Evolutionary conservation across 2,888 invertebrate species (phyloP).

Genomic region (Globia sparganii): DNA sequence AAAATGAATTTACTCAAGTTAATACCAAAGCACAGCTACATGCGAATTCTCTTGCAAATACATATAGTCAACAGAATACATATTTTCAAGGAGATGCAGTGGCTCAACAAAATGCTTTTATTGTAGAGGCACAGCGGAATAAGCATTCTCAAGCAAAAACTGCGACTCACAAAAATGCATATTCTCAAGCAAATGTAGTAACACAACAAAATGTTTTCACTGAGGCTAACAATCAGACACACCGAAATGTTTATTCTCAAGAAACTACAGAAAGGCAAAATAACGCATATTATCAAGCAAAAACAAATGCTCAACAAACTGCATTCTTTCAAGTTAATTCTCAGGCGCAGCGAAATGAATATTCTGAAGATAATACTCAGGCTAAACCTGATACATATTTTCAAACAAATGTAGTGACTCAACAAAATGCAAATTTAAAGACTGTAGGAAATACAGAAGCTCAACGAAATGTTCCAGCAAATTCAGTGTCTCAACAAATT

Average conservation of each 20-base stretch:
- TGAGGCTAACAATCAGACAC: neutral
- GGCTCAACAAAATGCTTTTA: neutral
- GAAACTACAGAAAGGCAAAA: neutral
- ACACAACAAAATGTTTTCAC: neutral
- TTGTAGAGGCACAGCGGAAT: neutral
- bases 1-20: conserved; percentile 1
- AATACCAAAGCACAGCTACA: conserved; percentile 4
- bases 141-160: conserved; percentile 13
- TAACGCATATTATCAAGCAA: neutral
- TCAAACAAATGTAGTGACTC: neutral
- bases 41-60: neutral
- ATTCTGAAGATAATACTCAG: neutral
- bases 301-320: neutral
- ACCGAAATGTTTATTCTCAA: neutral
- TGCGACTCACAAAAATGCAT: neutral
- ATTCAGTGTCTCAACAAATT: neutral
- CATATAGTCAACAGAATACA: neutral
- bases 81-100: neutral
- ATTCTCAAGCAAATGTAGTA: conserved; percentile 7
- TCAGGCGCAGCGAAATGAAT: neutral
- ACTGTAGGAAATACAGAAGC: conserved; percentile 1
- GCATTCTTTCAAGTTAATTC: neutral
- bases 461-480: neutral
- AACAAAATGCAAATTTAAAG: conserved; percentile 9
- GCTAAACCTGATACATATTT: neutral